Evolutionary conservation across 1,140 invertebrate genomes (phyloP).

Genomic region (Paramacrobiotus metropolitanus): DNA sequence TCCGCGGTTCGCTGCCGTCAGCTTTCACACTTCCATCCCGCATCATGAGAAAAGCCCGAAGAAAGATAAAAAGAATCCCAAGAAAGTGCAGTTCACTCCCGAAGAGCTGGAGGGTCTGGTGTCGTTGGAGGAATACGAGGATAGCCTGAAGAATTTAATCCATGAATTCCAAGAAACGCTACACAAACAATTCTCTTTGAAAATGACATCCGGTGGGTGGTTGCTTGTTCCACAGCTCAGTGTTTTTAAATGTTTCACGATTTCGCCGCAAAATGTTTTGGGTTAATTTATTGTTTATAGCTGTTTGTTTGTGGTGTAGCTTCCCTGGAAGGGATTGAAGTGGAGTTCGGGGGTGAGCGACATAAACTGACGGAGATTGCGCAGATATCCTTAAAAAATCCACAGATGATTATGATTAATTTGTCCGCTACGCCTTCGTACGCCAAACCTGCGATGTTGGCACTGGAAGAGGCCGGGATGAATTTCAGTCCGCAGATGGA

Average conservation of each 20-base stretch:
- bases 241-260: neutral
- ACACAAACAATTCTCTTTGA: slow-evolving; percentile 38
- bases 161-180: slow-evolving; percentile 49
- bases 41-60: slow-evolving; percentile 11
- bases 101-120: slow-evolving; percentile 41
- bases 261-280: neutral
- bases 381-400: slow-evolving; percentile 61
- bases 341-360: slow-evolving; percentile 51
- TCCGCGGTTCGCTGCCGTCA: neutral
- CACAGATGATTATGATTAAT: slow-evolving; percentile 59
- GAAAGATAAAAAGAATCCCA: slow-evolving; percentile 26
- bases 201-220: slow-evolving; percentile 21
- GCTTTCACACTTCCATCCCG: neutral
- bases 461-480: slow-evolving; percentile 51
- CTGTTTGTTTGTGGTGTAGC: slow-evolving; percentile 26
- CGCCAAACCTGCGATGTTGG: slow-evolving; percentile 34
- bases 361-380: slow-evolving; percentile 64
- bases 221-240: slow-evolving; percentile 7
- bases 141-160: slow-evolving; percentile 36
- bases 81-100: slow-evolving; percentile 37
- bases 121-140: slow-evolving; percentile 38
- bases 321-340: slow-evolving; percentile 44
- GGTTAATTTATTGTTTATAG: slow-evolving; percentile 6
- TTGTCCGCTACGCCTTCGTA: slow-evolving; percentile 45
- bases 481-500: slow-evolving; percentile 86